phyloP scores from a whole-genome alignment of 30 jellyfish, hydroid and myxozoan species.

The Cassiopea andromeda region DNA sequence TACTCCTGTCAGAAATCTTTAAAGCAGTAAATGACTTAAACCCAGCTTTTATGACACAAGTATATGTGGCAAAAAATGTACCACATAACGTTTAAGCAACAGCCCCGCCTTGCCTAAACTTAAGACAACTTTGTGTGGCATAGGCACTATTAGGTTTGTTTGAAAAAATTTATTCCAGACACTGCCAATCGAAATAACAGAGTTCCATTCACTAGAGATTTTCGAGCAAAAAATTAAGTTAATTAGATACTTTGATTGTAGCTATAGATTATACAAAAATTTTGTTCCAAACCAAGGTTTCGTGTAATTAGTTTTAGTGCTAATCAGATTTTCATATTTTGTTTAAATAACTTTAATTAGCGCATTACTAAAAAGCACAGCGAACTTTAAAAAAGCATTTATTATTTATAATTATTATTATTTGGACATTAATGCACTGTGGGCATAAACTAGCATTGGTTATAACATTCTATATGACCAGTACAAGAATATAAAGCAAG shows the following conservation, averaged over 20 bases:
- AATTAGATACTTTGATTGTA: background rate
- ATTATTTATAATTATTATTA: too few species aligned
- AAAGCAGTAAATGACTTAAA: slow-evolving; percentile 3
- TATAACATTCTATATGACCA: too few species aligned
- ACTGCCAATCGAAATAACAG: background rate
- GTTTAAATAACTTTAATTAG: background rate
- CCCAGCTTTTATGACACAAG: background rate
- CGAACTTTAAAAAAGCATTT: background rate
- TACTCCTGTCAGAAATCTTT: background rate
- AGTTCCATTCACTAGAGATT: background rate
- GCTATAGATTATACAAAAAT: background rate
- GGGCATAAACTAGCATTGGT: too few species aligned
- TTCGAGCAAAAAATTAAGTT: background rate
- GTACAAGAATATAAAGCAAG: too few species aligned
- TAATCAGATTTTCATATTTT: too few species aligned
- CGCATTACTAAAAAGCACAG: background rate
- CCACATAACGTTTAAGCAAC: background rate
- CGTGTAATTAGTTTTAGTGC: background rate
- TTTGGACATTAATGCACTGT: too few species aligned
- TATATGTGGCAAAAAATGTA: slow-evolving; percentile 6
- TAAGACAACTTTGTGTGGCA: background rate
- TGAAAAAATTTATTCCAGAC: background rate
- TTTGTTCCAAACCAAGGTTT: background rate
- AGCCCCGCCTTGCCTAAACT: slow-evolving; percentile 1
- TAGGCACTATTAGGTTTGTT: background rate